A percentile compares a stretch with the other conserved stretches of the same genome.
These are phyloP conservation scores for Gymnocephalus cernua DNA, from an alignment of 2,113 vertebrate genomes.

Conservation along the genomic window DNA sequence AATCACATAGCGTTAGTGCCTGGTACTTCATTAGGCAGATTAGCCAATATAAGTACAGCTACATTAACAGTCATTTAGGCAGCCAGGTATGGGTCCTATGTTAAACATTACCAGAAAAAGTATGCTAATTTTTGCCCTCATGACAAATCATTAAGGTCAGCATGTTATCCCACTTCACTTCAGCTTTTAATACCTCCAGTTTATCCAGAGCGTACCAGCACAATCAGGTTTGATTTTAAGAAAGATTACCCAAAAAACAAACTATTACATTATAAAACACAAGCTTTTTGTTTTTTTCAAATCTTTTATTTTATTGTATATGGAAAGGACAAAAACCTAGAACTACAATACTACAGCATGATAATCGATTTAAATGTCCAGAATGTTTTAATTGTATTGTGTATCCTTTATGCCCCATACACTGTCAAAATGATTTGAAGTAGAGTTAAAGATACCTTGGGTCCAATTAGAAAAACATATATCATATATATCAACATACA, in stretches of 20 bases:
- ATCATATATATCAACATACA: too few relatives aligned
- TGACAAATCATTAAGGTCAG: not conserved
- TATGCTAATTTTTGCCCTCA: not conserved
- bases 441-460: too few relatives aligned
- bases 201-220: not conserved
- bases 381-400: too few relatives aligned
- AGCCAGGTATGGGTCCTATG: not conserved
- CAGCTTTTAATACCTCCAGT: not conserved
- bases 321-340: too few relatives aligned
- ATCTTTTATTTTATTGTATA: too few relatives aligned
- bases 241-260: not conserved
- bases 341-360: too few relatives aligned
- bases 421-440: too few relatives aligned
- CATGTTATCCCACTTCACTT: not conserved
- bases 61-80: not conserved
- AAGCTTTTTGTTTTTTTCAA: too few relatives aligned
- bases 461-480: too few relatives aligned
- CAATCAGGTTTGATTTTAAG: not conserved
- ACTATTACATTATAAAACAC: not conserved
- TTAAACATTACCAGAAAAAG: constrained; percentile 1
- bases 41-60: not conserved
- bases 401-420: too few relatives aligned
- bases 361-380: too few relatives aligned
- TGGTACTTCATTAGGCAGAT: not conserved
- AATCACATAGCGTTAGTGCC: not conserved